phyloP scores from a whole-genome alignment of 2,797 vertebrate genomes.

The Balearica regulorum region DNA sequence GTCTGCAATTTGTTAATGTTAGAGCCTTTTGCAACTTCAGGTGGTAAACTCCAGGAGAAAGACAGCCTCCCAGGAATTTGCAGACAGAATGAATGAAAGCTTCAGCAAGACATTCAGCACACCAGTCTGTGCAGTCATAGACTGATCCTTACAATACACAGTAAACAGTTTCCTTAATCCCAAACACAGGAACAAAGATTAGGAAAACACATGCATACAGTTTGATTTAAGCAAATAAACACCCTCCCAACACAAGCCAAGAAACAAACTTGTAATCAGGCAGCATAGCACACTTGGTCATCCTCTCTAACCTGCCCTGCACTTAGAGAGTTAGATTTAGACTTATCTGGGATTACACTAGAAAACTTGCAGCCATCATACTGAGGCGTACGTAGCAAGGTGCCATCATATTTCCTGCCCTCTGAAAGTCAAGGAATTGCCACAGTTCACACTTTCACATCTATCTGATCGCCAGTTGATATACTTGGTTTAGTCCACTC shows the following conservation, averaged over 20 bases:
- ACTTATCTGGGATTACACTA: not conserved
- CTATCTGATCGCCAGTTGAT: not conserved
- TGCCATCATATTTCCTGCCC: not conserved
- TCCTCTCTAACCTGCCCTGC: not conserved
- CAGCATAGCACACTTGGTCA: not conserved
- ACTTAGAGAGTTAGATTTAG: not conserved
- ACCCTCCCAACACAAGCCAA: not conserved
- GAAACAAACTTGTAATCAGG: not conserved
- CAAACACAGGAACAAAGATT: not conserved
- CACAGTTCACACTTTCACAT: not conserved
- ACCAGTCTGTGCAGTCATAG: not conserved
- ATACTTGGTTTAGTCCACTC: not conserved
- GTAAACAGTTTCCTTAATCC: not conserved
- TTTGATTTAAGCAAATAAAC: not conserved
- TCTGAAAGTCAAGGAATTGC: not conserved
- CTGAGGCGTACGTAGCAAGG: not conserved
- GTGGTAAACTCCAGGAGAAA: not conserved
- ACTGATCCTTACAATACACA: not conserved
- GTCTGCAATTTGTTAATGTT: not conserved
- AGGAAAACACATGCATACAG: not conserved
- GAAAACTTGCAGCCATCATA: not conserved
- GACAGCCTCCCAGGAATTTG: not conserved
- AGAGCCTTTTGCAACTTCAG: not conserved
- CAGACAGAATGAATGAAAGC: not conserved
- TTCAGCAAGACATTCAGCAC: not conserved